A percentile compares a stretch with the other conserved stretches of the same genome.
Evolutionary conservation across 2,888 invertebrate genomes (phyloP).

Genomic region (Oligia latruncula): DNA sequence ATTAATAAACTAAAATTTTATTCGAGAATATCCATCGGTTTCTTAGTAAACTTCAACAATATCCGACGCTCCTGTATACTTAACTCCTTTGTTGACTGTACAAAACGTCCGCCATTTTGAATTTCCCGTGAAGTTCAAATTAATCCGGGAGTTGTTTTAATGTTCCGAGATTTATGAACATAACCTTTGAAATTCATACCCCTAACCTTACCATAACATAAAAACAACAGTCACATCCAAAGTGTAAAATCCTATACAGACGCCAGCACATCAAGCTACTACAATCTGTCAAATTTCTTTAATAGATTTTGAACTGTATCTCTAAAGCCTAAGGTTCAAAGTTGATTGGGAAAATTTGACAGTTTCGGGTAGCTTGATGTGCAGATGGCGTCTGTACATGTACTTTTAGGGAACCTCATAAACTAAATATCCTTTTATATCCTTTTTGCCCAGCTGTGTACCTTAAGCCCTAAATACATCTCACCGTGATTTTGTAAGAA

Average conservation of each 20-base stretch:
- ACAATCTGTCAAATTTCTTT: too few species aligned
- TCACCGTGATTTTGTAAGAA: conserved; percentile 27
- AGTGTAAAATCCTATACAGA: not conserved
- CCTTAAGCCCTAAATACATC: conserved; percentile 27
- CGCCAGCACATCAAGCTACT: too few species aligned
- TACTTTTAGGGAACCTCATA: conserved; percentile 26
- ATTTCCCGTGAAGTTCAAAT: not conserved
- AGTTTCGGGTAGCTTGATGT: too few species aligned
- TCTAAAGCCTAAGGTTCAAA: too few species aligned
- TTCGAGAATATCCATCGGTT: too few species aligned
- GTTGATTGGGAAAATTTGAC: too few species aligned
- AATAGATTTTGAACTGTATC: too few species aligned
- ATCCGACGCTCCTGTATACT: too few species aligned
- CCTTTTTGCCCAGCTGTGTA: conserved; percentile 43
- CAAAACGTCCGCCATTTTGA: not conserved
- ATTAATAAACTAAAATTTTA: too few species aligned
- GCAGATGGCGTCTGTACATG: not conserved
- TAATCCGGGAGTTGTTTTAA: not conserved
- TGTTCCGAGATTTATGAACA: not conserved
- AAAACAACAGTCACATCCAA: conserved; percentile 14
- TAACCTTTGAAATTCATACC: not conserved
- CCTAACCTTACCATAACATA: not conserved
- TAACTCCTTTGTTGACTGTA: too few species aligned
- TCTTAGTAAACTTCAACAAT: too few species aligned
- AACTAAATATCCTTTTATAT: conserved; percentile 11